phyloP scores from a whole-genome alignment of 2,113 vertebrate genomes.

The Cololabis saira region DNA sequence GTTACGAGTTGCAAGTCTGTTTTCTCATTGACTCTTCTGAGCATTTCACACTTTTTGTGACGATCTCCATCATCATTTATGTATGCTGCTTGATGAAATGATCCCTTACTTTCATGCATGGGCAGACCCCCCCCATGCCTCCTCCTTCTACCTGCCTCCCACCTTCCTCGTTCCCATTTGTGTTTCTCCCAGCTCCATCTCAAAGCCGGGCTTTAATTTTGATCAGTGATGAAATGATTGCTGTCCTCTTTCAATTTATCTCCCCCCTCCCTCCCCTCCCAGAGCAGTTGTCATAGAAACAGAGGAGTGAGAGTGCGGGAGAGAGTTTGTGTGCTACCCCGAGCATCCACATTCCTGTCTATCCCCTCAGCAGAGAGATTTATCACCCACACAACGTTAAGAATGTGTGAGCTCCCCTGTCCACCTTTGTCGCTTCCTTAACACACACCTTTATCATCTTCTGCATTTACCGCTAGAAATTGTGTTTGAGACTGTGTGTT shows the following conservation, averaged over 20 bases:
- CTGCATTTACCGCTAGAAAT: constrained; percentile 54
- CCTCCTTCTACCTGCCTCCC: constrained; percentile 18
- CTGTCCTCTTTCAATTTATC: constrained; percentile 72
- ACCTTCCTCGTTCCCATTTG: constrained; percentile 32
- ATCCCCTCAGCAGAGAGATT: constrained; percentile 87
- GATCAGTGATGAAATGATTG: constrained; percentile 87
- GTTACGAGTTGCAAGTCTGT: no score
- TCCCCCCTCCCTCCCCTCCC: constrained; percentile 57
- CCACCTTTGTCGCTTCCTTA: constrained; percentile 45
- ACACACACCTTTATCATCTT: constrained; percentile 49
- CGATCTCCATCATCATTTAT: constrained; percentile 22
- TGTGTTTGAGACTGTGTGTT: constrained; percentile 58
- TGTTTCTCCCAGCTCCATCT: constrained; percentile 62
- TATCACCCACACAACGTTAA: constrained; percentile 85
- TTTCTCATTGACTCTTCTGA: no score
- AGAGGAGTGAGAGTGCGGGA: constrained; percentile 66
- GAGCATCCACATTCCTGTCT: constrained; percentile 80
- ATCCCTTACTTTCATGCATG: constrained; percentile 54
- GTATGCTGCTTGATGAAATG: constrained; percentile 42
- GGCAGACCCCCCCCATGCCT: constrained; percentile 5
- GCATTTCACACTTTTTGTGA: neutral
- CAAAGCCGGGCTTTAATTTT: constrained; percentile 82
- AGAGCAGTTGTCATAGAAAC: constrained; percentile 88
- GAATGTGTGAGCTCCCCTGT: constrained; percentile 49
- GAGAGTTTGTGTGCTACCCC: constrained; percentile 46